Base-by-base conservation (phyloP, 2,888 invertebrate genomes). In the Cryptophagus acutangulus region DNA sequence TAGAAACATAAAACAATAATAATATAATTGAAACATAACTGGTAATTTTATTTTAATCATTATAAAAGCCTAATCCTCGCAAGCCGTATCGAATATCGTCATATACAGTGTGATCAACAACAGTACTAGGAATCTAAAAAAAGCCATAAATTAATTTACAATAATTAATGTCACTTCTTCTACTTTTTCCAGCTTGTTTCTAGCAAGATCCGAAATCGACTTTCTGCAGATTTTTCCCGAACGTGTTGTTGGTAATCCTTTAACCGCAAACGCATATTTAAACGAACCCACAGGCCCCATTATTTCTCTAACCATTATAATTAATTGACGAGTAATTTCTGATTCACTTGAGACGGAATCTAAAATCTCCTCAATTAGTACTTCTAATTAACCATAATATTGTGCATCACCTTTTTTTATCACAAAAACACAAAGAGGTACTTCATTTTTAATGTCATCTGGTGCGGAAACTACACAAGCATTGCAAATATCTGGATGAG, bases 261-360 rank as follows among this genome's bases (percentile, higher is more conserved):
- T 79, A 0, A 95, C 89, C 0, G 87, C 77, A 0, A 84, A 81
- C 0, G 86, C 86, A 50, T 85, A 73, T 46, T 84, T 81, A 66
- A 95, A 91, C 0, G 90, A 81, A 1, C 94, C 93, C 4, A 95
- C 92, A 0, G 94, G 91, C 0, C 91, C 91, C 36, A 91, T 81
- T 26, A 81, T 62, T 33, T 76, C 74, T 45, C 84, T 65, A 1
- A 85, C 82, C 63, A 74, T 71, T 12, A n/a, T n/a, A n/a, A n/a
- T n/a, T n/a, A n/a, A n/a, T n/a, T n/a, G n/a, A n/a, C n/a, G n/a
- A n/a, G n/a, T n/a, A n/a, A n/a, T n/a, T n/a, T n/a, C n/a, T n/a
- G n/a, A n/a, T n/a, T n/a, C n/a, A n/a, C n/a, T n/a, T n/a, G n/a
- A n/a, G n/a, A n/a, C n/a, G n/a, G n/a, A n/a, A n/a, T n/a, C n/a